These are phyloP conservation scores for Tangara arthus DNA, from an alignment of 2,797 vertebrate genomes.

Conservation along the genomic window DNA sequence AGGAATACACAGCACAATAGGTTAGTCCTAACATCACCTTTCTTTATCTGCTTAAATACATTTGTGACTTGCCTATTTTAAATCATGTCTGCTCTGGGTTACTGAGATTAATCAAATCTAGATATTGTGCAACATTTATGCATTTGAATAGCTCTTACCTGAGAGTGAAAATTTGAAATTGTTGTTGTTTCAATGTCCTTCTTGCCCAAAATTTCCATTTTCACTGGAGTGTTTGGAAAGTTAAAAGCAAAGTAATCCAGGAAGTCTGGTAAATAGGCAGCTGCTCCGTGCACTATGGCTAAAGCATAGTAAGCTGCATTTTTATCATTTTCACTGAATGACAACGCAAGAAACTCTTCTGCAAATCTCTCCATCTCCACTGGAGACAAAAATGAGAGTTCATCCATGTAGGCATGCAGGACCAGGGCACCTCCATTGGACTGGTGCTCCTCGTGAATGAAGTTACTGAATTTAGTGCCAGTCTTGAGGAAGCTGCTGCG, in stretches of 20 bases:
- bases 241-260: conserved; percentile 99
- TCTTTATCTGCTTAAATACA: background rate
- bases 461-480: conserved; percentile 84
- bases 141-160: conserved; percentile 80
- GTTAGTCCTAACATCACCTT: background rate
- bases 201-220: conserved; percentile 98
- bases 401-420: conserved; percentile 95
- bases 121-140: background rate
- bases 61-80: background rate
- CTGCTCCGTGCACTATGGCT: conserved; percentile 92
- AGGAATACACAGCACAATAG: background rate
- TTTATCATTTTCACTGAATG: conserved; percentile 89
- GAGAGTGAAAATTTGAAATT: conserved; percentile 96
- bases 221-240: conserved; percentile 96
- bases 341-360: conserved; percentile 90
- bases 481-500: conserved; percentile 91
- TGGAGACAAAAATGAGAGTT: conserved; percentile 89
- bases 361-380: conserved; percentile 91
- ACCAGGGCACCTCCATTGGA: conserved; percentile 92
- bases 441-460: conserved; percentile 93
- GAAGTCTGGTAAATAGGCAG: conserved; percentile 95
- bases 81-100: background rate
- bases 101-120: background rate
- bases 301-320: conserved; percentile 90
- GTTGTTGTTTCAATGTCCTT: conserved; percentile 99